Evolutionary conservation across 2,888 invertebrate species (phyloP), one percentile per base, ranked within the genome.

Genomic region (Drosophila borborema): DNA sequence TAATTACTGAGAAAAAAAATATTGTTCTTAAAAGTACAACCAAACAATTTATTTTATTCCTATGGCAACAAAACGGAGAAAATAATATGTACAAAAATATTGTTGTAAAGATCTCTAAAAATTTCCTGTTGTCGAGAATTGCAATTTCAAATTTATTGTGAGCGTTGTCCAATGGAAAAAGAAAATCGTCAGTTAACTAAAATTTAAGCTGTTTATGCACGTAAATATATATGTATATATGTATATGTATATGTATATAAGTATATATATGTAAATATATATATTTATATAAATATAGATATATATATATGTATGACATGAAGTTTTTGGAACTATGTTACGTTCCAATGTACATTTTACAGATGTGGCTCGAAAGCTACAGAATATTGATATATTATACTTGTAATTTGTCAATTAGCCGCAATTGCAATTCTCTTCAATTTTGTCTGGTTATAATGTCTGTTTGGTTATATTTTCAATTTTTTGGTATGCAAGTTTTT

Each of bases 81-180:
- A 55, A 41, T n/a, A 18, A 58, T 51, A 36, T 36, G 10, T 34
- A 43, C 49, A 49, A 49, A 2, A 36, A 62, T 45, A n/a, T 51
- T 51, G 8, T n/a, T 31, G 18, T 51, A 51, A 20, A 20, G 7
- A 20, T 14, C 18, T 51, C 18, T 12, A 34, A 23, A 34, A 56
- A 34, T 8, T 4, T 45, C n/a, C 28, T 31, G 7, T 18, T 18
- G 8, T 65, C 34, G 59, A 53, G 51, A 60, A 59, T 69, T 59
- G 38, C 40, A 69, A 54, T 46, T 54, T 36, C 0, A 38, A 75
- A 75, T 74, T 75, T 70, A 75, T 64, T 74, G 23, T 38, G 43
- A 31, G 48, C 54, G 7, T 36, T 51, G 51, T 51, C 34, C 18
- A 12, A 36, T 51, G 6, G 1, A 31, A 31, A 18, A 49, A 20